These are phyloP conservation scores for Mesoligia furuncula DNA, from an alignment of 2,888 invertebrate species.

Conservation along the genomic window DNA sequence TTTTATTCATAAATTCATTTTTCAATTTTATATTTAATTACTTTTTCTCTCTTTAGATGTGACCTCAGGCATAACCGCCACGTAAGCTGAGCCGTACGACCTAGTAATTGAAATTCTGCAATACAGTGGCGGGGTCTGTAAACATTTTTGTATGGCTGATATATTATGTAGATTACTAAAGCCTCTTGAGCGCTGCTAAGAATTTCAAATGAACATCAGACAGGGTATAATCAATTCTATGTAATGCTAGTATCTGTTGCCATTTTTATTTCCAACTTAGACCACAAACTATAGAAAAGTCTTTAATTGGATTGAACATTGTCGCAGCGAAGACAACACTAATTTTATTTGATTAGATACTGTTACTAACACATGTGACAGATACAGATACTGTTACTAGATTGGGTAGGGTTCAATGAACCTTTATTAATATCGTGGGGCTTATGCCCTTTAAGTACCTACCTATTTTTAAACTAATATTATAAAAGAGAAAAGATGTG, in stretches of 20 bases:
- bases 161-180: not conserved
- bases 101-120: too few relatives aligned
- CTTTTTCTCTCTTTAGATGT: too few relatives aligned
- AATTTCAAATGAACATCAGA: not conserved
- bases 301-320: constrained; percentile 22
- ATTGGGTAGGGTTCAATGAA: not conserved
- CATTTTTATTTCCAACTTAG: not conserved
- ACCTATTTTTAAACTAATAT: too few relatives aligned
- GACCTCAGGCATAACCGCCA: too few relatives aligned
- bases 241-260: not conserved
- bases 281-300: constrained; percentile 11
- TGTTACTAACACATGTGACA: too few relatives aligned
- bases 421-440: not conserved
- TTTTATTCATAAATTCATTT: too few relatives aligned
- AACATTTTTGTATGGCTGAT: too few relatives aligned
- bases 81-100: too few relatives aligned
- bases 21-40: too few relatives aligned
- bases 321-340: constrained; percentile 10
- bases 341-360: constrained; percentile 25
- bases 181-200: not conserved
- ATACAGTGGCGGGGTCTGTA: too few relatives aligned
- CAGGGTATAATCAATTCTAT: not conserved
- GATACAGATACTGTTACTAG: not conserved
- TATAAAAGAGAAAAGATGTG: too few relatives aligned
- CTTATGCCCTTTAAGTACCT: not conserved